Conservation (phyloP, 2,113 vertebrate genomes). For the Podarcis cretensis region DNA sequence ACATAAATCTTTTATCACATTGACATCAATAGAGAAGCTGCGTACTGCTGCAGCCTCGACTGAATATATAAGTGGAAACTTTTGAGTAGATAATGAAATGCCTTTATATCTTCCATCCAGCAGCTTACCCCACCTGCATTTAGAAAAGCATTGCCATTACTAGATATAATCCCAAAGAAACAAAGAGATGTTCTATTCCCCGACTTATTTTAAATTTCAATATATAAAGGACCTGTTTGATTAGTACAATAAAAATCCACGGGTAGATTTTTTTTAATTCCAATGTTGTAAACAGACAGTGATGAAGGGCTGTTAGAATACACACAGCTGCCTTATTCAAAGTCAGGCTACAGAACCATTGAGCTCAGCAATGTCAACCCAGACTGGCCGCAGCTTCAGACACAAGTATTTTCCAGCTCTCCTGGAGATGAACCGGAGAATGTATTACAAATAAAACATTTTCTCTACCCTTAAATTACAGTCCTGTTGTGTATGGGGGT, state of each 20-base stretch:
- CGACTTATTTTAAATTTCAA: constrained; percentile 10
- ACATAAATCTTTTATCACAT: constrained; percentile 65
- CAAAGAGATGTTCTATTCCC: not conserved
- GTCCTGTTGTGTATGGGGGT: not conserved
- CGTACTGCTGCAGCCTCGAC: constrained; percentile 17
- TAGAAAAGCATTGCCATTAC: constrained; percentile 43
- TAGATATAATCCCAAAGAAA: constrained; percentile 25
- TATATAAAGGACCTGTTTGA: constrained; percentile 30
- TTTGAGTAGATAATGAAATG: constrained; percentile 38
- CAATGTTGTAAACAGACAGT: not conserved
- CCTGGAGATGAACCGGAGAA: not conserved
- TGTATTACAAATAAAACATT: not conserved
- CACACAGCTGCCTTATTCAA: not conserved
- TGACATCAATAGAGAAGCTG: constrained; percentile 54
- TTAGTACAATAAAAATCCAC: not conserved
- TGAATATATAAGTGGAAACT: constrained; percentile 45
- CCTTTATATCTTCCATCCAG: constrained; percentile 43
- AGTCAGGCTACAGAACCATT: not conserved
- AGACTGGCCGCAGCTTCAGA: not conserved
- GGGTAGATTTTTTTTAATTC: constrained; percentile 9
- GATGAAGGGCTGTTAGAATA: not conserved
- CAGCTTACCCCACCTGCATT: constrained; percentile 37
- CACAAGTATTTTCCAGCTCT: not conserved
- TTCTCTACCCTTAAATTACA: not conserved
- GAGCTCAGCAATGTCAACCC: not conserved